phyloP scores from a whole-genome alignment of 2,888 invertebrate genomes.

The Hololepta plana region DNA sequence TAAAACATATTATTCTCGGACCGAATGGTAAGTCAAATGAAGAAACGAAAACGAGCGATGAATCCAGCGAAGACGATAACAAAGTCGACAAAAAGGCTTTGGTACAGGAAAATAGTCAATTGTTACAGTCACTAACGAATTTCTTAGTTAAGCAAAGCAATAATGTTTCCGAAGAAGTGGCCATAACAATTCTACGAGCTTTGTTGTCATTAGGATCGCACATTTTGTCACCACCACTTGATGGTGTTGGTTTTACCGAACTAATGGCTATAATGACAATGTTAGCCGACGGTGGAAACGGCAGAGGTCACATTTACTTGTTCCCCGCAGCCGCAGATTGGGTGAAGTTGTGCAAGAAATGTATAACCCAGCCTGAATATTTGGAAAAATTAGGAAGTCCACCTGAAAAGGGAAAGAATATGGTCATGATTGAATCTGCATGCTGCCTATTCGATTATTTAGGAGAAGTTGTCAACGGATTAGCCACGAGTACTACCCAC shows the following conservation, averaged over 20 bases:
- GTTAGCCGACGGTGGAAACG: slow-evolving; percentile 70
- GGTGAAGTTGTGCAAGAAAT: slow-evolving; percentile 54
- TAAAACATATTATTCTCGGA: slow-evolving; percentile 46
- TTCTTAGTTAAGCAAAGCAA: slow-evolving; percentile 53
- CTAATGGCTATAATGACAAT: slow-evolving; percentile 63
- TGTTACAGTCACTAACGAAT: slow-evolving; percentile 50
- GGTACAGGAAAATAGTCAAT: slow-evolving; percentile 48
- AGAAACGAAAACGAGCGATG: slow-evolving; percentile 11
- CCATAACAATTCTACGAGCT: slow-evolving; percentile 47
- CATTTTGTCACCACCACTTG: slow-evolving; percentile 41
- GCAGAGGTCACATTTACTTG: slow-evolving; percentile 59
- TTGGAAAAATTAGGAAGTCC: slow-evolving; percentile 32
- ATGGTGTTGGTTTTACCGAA: slow-evolving; percentile 60
- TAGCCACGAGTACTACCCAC: slow-evolving; percentile 14
- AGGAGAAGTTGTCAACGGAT: slow-evolving; percentile 50
- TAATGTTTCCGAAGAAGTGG: slow-evolving; percentile 39
- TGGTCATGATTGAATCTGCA: slow-evolving; percentile 50
- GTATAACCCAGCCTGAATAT: slow-evolving; percentile 36
- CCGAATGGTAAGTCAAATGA: slow-evolving; percentile 15
- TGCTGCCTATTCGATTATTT: slow-evolving; percentile 74
- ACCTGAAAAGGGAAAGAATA: slow-evolving; percentile 27
- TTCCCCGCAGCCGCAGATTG: slow-evolving; percentile 67
- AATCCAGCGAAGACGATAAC: slow-evolving; percentile 12
- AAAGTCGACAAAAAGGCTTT: slow-evolving; percentile 32
- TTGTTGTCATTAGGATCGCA: slow-evolving; percentile 56